phyloP scores from a whole-genome alignment of 2,113 vertebrate species.

The Oncorhynchus clarkii region DNA sequence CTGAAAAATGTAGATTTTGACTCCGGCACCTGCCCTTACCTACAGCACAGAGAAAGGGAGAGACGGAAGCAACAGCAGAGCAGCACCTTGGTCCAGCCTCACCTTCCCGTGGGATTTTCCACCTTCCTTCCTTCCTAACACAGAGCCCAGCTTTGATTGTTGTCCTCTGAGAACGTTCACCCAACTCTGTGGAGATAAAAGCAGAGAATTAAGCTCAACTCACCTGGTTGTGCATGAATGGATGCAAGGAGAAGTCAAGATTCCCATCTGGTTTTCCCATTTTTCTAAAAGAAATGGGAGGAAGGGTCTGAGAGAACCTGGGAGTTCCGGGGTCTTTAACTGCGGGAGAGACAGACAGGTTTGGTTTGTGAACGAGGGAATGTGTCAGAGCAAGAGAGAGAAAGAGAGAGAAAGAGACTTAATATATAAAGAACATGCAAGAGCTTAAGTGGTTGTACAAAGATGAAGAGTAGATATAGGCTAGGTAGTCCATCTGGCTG shows the following conservation, averaged over 20 bases:
- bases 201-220: background rate
- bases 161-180: background rate
- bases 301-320: background rate
- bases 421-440: too few relatives aligned
- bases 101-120: constrained; percentile 51
- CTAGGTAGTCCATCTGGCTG: too few relatives aligned
- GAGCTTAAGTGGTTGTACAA: background rate
- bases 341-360: background rate
- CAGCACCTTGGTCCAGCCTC: constrained; percentile 34
- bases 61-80: constrained; percentile 39
- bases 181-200: constrained; percentile 3
- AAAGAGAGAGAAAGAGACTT: too few relatives aligned
- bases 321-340: background rate
- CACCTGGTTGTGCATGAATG: background rate
- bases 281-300: background rate
- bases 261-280: background rate
- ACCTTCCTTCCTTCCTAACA: constrained; percentile 20
- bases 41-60: constrained; percentile 10
- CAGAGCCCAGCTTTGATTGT: constrained; percentile 45
- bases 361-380: background rate
- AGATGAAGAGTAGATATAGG: background rate
- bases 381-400: background rate
- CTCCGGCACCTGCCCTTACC: constrained; percentile 34
- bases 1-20: background rate
- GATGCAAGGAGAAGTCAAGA: background rate